phyloP scores from a whole-genome alignment of 2,113 vertebrate species.

The Myanophis thanlyinensis region DNA sequence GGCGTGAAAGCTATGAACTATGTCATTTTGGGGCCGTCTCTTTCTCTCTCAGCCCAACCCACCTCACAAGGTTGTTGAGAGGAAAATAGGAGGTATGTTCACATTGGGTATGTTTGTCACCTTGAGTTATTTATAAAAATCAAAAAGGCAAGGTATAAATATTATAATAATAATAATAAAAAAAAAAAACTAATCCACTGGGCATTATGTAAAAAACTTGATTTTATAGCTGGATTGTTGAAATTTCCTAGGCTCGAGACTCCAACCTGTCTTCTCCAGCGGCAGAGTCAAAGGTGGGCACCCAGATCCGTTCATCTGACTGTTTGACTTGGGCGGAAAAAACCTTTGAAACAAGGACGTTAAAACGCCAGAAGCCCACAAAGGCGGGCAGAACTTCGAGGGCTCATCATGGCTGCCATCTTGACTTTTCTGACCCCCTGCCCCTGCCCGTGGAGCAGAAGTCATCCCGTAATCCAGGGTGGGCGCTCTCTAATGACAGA shows the following conservation, averaged over 20 bases:
- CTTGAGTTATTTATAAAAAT: too few species aligned
- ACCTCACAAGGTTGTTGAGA: too few species aligned
- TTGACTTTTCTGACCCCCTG: not conserved
- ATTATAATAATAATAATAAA: too few species aligned
- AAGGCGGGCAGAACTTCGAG: not conserved
- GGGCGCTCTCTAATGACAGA: not conserved
- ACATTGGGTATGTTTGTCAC: too few species aligned
- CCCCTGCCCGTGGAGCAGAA: not conserved
- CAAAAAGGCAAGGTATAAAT: too few species aligned
- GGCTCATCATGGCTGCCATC: not conserved
- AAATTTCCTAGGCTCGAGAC: not conserved
- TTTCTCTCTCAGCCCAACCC: too few species aligned
- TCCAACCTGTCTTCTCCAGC: not conserved
- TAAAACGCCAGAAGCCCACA: not conserved
- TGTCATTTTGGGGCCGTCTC: too few species aligned
- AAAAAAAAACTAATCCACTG: too few species aligned
- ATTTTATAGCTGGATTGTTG: not conserved
- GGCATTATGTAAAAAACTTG: too few species aligned
- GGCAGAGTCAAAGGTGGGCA: not conserved
- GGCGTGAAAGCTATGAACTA: too few species aligned
- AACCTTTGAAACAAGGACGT: not conserved
- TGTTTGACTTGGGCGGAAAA: not conserved
- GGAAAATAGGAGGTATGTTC: too few species aligned
- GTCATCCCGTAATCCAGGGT: not conserved
- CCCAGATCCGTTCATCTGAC: not conserved